Base-by-base conservation (phyloP, 2,113 vertebrate genomes). In the Mobula birostris region DNA sequence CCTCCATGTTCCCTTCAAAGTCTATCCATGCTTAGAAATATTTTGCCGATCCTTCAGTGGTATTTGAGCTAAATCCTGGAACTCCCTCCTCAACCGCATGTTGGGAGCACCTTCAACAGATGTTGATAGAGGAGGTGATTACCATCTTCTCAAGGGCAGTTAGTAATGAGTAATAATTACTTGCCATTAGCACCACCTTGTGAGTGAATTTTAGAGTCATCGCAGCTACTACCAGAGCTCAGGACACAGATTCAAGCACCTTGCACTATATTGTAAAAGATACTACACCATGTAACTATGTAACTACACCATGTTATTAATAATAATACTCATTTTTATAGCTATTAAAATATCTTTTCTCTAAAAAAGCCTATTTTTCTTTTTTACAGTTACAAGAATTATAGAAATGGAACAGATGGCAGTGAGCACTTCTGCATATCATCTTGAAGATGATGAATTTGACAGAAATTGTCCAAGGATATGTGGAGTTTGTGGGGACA, bases 401-500 rank as follows among this genome's bases (percentile, higher is more conserved):
- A 27, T 3, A 56, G 98, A 95, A 94, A 97, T 97, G 98, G 98
- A 99, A 72, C 79, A 95, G 0, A 95, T 97, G 5, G 97, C 97
- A 0, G 97, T 98, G 77, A 98, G 97, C 95, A 97, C 97, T 0
- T 98, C 98, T 5, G 96, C 97, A 40, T 94, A 97, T 9, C 97
- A 98, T 58, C 88, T 96, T 0, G 94, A 80, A 40, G 0, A 6
- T 0, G 96, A 96, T 0, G 98, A 99, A 79, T 96, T 98, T 1
- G 98, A 99, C 94, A 96, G 97, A 94, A 98, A 98, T 7, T 92
- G 97, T 36, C 97, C 98, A 0, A 96, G 99, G 0, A 98, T 99
- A 96, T 99, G 98, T 1, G 99, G 98, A 0, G 99, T 99, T 32
- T 99, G 99, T 0, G 99, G 98, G 6, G 99, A 99, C 97, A 97